Evolutionary conservation across 2,888 invertebrate species (phyloP).

Genomic region (Athalia cordata): DNA sequence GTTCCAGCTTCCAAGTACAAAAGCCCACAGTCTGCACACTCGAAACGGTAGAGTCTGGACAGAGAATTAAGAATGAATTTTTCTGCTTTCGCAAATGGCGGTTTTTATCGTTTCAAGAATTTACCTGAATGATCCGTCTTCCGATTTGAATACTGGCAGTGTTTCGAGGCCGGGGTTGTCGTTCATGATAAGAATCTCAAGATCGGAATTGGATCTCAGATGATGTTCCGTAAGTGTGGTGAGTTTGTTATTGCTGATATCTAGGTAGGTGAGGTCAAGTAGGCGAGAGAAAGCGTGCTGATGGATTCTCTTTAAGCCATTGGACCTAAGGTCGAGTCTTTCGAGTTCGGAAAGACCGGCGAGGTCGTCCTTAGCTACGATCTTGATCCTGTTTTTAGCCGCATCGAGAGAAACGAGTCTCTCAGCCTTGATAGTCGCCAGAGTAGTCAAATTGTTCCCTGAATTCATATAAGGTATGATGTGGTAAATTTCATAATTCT

Average conservation of each 20-base stretch:
- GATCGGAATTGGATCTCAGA: conserved; percentile 81
- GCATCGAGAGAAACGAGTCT: conserved; percentile 82
- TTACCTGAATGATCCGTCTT: conserved; percentile 66
- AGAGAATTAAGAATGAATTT: conserved; percentile 57
- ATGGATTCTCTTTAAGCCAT: conserved; percentile 81
- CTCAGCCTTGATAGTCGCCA: conserved; percentile 78
- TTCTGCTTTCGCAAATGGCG: conserved; percentile 48
- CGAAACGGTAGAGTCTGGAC: conserved; percentile 82
- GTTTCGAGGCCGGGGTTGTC: conserved; percentile 82
- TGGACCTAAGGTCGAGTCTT: conserved; percentile 82
- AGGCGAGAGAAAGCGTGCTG: conserved; percentile 82
- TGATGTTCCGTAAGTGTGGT: conserved; percentile 81
- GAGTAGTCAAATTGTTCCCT: conserved; percentile 80
- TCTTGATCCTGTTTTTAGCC: conserved; percentile 81
- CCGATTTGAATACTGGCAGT: conserved; percentile 81
- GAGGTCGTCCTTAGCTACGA: conserved; percentile 82
- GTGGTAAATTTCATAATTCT: background rate
- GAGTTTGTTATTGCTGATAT: conserved; percentile 84
- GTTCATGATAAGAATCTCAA: conserved; percentile 83
- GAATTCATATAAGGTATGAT: background rate
- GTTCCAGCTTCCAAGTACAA: conserved; percentile 79
- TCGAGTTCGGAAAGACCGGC: conserved; percentile 78
- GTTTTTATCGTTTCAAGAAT: background rate
- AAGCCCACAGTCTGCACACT: conserved; percentile 84
- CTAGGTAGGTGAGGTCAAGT: conserved; percentile 81